Base-by-base conservation (phyloP, 2,113 vertebrate genomes). In the Alligator mississippiensis region DNA sequence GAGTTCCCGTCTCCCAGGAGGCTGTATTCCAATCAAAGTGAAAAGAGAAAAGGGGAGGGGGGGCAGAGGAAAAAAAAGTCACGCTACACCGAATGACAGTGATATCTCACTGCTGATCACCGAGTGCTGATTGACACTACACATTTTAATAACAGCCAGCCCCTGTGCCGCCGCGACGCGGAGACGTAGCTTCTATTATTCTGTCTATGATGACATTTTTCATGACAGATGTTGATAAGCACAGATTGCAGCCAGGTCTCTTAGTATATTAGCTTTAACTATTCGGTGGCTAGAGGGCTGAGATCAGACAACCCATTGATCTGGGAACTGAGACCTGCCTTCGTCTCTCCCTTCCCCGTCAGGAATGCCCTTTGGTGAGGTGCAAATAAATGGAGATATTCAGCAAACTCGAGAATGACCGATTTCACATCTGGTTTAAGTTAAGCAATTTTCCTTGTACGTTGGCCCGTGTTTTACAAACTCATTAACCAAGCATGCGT, bases 1-100 rank as follows among this genome's bases (percentile, higher is more conserved):
- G 97, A 98, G 97, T 97, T 98, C 97, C 93, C 96, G 93, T 96
- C 97, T 98, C 96, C 94, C 96, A 82, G 97, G 97, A 97, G 97
- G 97, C 96, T 87, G 80, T 2, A 24, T 77, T 91, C 91, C 94
- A 88, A 94, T 90, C 94, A 70, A 80, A 93, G 94, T 79, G 93
- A 91, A 95, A 96, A 59, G 89, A 88, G 80, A 68, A 68, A 68
- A 34, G 75, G 25, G 6, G 89, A 92, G 27, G n/a, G 17, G 12
- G 30, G 15, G 15, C 47, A 47, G 16, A 58, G n/a, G 54, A 75
- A 61, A 15, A 24, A 19, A 17, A 79, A 84, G 70, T 60, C 76
- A 78, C 19, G 27, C 66, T 77, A 55, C 3, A 15, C 16, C 5
- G 1, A 91, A 57, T 85, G 54, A 90, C 81, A 80, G 89, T 28